These are phyloP conservation scores for Chydorus sphaericus DNA, from an alignment of 2,888 invertebrate species.

Conservation along the genomic window DNA sequence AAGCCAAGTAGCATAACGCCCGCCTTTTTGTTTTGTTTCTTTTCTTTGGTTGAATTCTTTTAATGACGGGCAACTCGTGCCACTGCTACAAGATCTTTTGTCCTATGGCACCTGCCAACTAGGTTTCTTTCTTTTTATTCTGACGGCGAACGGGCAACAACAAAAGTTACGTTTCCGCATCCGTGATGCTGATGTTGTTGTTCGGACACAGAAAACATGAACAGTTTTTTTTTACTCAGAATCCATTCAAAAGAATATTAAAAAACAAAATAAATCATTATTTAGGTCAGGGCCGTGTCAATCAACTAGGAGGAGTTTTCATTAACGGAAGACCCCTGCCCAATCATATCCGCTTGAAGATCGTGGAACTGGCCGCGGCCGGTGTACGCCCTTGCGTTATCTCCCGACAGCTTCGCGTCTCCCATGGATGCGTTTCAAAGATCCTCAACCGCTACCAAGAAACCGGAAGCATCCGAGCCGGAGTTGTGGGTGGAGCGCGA, in stretches of 20 bases:
- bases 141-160: neutral
- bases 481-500: slow-evolving; percentile 33
- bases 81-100: neutral
- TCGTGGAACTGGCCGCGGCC: slow-evolving; percentile 41
- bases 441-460: slow-evolving; percentile 39
- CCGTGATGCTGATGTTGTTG: too few species aligned
- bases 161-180: too few species aligned
- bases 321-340: slow-evolving; percentile 45
- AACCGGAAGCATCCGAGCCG: slow-evolving; percentile 37
- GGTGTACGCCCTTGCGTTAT: slow-evolving; percentile 45
- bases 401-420: slow-evolving; percentile 40
- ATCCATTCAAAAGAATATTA: neutral
- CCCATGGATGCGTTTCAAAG: slow-evolving; percentile 45
- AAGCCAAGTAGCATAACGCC: too few species aligned
- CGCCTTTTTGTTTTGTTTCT: too few species aligned
- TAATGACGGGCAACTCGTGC: neutral
- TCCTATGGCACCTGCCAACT: neutral
- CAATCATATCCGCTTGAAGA: slow-evolving; percentile 39
- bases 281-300: slow-evolving; percentile 40
- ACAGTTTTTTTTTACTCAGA: neutral
- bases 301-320: slow-evolving; percentile 43
- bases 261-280: slow-evolving; percentile 2
- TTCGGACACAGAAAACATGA: too few species aligned
- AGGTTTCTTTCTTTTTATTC: neutral
- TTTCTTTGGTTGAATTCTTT: neutral